A percentile compares a stretch with the other conserved stretches of the same genome.
Conservation (phyloP, 2,888 invertebrate genomes). For the Epirrhoe alternata region DNA sequence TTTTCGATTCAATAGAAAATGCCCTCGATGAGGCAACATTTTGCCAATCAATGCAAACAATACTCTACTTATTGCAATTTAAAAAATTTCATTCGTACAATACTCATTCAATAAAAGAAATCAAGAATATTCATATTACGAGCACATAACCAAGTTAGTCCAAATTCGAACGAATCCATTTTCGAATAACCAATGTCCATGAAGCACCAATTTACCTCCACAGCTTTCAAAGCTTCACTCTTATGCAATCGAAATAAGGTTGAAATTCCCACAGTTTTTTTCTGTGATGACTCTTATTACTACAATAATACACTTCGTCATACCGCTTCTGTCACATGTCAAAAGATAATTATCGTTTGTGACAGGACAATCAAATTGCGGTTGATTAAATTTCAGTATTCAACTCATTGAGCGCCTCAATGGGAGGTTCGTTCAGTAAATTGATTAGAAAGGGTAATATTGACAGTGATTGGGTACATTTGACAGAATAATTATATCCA, state of each 20-base stretch:
- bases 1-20: too few relatives aligned
- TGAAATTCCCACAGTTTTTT: conserved; percentile 10
- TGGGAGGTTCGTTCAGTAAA: conserved; percentile 9
- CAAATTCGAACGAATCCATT: conserved; percentile 38
- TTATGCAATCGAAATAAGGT: conserved; percentile 13
- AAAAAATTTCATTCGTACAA: not conserved
- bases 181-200: conserved; percentile 43
- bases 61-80: not conserved
- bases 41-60: not conserved
- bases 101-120: not conserved
- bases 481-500: not conserved
- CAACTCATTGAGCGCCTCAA: conserved; percentile 23
- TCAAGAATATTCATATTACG: conserved; percentile 12
- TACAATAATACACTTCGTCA: conserved; percentile 49
- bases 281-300: conserved; percentile 27
- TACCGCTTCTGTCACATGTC: conserved; percentile 53
- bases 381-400: conserved; percentile 46
- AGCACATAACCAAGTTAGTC: conserved; percentile 31
- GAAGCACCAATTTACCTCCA: conserved; percentile 5
- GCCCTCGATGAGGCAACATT: too few relatives aligned
- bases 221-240: not conserved
- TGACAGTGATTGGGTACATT: not conserved
- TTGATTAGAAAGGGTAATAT: conserved; percentile 18
- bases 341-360: conserved; percentile 52
- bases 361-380: conserved; percentile 49